A percentile compares a stretch with the other conserved stretches of the same genome.
These are phyloP conservation scores for Maconellicoccus hirsutus DNA, from an alignment of 1,140 invertebrate genomes.

Conservation along the genomic window DNA sequence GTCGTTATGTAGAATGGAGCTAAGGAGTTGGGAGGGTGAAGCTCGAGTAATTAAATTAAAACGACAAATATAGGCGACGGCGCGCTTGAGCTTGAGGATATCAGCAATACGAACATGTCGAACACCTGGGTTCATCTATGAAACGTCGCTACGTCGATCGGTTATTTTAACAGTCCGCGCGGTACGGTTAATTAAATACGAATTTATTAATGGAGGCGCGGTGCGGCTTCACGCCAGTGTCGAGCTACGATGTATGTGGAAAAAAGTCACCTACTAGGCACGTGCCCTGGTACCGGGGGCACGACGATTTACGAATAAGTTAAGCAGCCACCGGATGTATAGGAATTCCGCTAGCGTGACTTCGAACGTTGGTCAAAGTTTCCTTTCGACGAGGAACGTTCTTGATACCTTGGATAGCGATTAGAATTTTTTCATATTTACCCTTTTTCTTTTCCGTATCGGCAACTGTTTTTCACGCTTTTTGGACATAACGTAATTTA, in stretches of 20 bases:
- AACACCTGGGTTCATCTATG: neutral
- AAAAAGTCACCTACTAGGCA: neutral
- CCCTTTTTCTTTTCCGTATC: neutral
- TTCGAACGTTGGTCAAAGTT: neutral
- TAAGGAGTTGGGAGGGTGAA: too few species aligned
- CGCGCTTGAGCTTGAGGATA: too few species aligned
- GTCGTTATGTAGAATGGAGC: too few species aligned
- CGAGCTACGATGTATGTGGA: too few species aligned
- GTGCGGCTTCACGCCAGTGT: too few species aligned
- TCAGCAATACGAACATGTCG: too few species aligned
- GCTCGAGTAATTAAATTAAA: neutral
- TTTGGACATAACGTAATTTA: neutral
- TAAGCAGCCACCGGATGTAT: neutral
- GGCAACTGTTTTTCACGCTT: neutral
- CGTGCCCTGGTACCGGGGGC: neutral
- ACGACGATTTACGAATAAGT: neutral
- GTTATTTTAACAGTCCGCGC: neutral
- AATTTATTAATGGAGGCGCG: neutral
- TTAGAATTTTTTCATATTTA: neutral
- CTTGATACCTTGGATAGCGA: neutral
- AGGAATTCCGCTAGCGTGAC: constrained; percentile 1
- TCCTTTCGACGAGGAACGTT: neutral
- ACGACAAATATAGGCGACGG: neutral
- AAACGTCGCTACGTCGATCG: neutral
- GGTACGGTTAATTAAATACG: neutral